Evolutionary conservation across 2,113 vertebrate species (phyloP), one percentile per base, ranked within the genome.

Genomic region (Prionailurus viverrinus): DNA sequence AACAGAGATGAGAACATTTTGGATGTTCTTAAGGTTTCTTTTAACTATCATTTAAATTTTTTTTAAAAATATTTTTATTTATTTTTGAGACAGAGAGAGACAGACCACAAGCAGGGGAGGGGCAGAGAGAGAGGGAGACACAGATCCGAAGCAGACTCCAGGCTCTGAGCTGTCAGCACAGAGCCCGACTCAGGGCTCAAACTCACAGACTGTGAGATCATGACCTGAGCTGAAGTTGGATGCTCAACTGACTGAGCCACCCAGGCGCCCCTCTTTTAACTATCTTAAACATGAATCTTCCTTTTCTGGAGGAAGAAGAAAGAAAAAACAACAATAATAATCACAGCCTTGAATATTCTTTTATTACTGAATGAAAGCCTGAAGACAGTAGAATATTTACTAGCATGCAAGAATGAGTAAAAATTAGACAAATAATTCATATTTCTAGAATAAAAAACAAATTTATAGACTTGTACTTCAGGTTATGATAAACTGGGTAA

Each of bases 391-490:
- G 69, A 80, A 45, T 69, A 85, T 61, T 82, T 86, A 85, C 82
- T 93, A 79, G 65, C 11, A 4, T 79, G 12, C 4, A 88, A 92
- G 45, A 89, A 86, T 36, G 79, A 86, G 33, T 61, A 80, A 92
- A 88, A 94, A 79, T 79, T 55, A 96, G 87, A 84, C 23, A 92
- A 41, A 36, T 63, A 71, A 92, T 45, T 74, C 51, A 13, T 85
- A 87, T 82, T 92, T 97, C 39, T 89, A 25, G 36, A 79, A 71
- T 63, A 76, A 81, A 94, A 91, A 81, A 23, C 33, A 73, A 69
- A 71, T 66, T n/a, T 73, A 68, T 29, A 74, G 84, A 41, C 55
- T 89, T 93, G n/a, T 78, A 14, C 45, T 74, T 81, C 39, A 63
- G 33, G n/a, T 85, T 86, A 51, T 68, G 61, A 45, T 48, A 15